These are phyloP conservation scores for Platichthys stellatus DNA, from an alignment of 2,113 vertebrate genomes.

Conservation along the genomic window DNA sequence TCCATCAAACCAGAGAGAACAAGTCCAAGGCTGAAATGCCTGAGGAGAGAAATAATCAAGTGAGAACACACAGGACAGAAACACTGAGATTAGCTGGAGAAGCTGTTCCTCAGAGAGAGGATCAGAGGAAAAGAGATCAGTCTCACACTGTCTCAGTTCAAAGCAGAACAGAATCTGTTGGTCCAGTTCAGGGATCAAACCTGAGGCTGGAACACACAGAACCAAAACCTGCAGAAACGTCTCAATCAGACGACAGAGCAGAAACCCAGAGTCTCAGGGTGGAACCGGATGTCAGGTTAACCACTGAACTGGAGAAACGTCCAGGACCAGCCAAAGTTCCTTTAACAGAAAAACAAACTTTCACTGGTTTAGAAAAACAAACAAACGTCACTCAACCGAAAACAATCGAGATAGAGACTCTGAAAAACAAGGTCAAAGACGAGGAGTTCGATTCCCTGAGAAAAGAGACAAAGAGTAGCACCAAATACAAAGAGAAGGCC, in stretches of 20 bases:
- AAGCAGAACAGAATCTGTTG: neutral
- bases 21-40: constrained; percentile 11
- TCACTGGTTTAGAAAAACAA: neutral
- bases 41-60: neutral
- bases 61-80: neutral
- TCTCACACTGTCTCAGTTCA: neutral
- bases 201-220: neutral
- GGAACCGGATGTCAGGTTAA: neutral
- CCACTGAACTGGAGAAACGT: neutral
- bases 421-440: neutral
- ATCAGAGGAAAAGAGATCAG: neutral
- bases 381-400: neutral
- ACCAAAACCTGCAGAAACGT: neutral
- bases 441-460: neutral
- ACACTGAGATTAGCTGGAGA: no score
- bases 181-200: neutral
- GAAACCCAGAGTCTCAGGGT: neutral
- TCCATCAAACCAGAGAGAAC: constrained; percentile 5
- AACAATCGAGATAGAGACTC: neutral
- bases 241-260: no score
- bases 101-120: neutral
- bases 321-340: neutral
- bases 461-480: neutral
- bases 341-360: neutral
- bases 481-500: constrained; percentile 1